A percentile compares a stretch with the other conserved stretches of the same genome.
These are phyloP conservation scores for Torymus auratus DNA, from an alignment of 2,888 invertebrate species.

Conservation along the genomic window DNA sequence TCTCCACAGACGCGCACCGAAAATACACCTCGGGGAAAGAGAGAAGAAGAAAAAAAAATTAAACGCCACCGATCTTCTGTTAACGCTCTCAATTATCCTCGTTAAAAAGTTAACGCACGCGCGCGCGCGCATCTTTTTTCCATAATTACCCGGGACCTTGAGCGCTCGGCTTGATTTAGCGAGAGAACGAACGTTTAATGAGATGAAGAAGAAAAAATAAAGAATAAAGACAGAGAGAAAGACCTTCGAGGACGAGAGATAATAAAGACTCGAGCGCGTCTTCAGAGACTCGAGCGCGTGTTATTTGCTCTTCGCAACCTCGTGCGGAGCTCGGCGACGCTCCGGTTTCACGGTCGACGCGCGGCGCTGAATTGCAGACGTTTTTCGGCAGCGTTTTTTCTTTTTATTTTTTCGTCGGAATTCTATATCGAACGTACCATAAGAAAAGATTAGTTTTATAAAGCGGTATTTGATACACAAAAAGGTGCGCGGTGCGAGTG, in stretches of 20 bases:
- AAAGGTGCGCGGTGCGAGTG: background rate
- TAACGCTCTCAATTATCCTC: slow-evolving; percentile 41
- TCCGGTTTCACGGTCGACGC: too few relatives aligned
- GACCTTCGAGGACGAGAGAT: slow-evolving; percentile 49
- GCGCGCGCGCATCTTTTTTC: slow-evolving; percentile 7
- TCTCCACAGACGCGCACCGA: too few relatives aligned
- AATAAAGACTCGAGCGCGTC: slow-evolving; percentile 33
- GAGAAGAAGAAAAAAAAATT: slow-evolving; percentile 38
- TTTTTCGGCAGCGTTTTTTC: too few relatives aligned
- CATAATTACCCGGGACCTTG: slow-evolving; percentile 45
- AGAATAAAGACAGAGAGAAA: background rate
- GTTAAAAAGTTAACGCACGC: slow-evolving; percentile 44
- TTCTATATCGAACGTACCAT: too few relatives aligned
- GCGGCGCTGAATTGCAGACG: too few relatives aligned
- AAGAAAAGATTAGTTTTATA: too few relatives aligned
- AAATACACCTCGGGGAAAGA: background rate
- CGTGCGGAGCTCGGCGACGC: background rate
- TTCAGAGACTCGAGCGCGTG: background rate
- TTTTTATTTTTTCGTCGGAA: too few relatives aligned
- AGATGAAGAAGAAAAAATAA: slow-evolving; percentile 34
- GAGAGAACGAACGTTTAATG: slow-evolving; percentile 43
- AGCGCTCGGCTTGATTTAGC: slow-evolving; percentile 40
- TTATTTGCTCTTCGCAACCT: slow-evolving; percentile 24
- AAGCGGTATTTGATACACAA: too few relatives aligned
- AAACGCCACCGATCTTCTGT: slow-evolving; percentile 31